These are phyloP conservation scores for Gopherus flavomarginatus DNA, from an alignment of 2,113 vertebrate genomes.

Conservation along the genomic window DNA sequence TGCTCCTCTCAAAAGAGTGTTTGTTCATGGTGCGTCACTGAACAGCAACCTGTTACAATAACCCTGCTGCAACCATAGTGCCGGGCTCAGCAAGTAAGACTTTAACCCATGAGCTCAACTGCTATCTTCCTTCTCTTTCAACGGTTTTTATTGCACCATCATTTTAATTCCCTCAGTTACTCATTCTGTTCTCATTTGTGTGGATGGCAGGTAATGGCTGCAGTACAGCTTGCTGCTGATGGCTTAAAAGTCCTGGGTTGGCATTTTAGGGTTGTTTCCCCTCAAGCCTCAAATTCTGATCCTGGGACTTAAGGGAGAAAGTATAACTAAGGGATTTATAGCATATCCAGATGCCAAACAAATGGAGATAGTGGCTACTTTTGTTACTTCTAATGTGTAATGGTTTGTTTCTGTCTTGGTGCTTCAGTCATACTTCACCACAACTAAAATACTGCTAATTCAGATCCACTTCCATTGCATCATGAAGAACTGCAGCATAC, in stretches of 20 bases:
- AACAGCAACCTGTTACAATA: slow-evolving; percentile 12
- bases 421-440: neutral
- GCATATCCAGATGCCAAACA: slow-evolving; percentile 5
- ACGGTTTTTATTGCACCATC: slow-evolving; percentile 63
- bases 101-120: slow-evolving; percentile 48
- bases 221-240: slow-evolving; percentile 10
- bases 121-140: slow-evolving; percentile 39
- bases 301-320: slow-evolving; percentile 1
- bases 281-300: neutral
- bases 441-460: neutral
- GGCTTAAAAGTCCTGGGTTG: neutral
- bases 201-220: slow-evolving; percentile 4
- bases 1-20: neutral
- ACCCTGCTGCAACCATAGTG: slow-evolving; percentile 18
- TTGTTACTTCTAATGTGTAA: neutral
- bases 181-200: neutral
- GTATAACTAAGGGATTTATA: slow-evolving; percentile 1
- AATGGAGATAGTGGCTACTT: neutral
- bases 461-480: neutral
- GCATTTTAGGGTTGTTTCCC: neutral
- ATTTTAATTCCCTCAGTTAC: neutral
- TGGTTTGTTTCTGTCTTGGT: fast-evolving
- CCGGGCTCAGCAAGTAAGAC: slow-evolving; percentile 42
- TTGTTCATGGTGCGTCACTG: neutral
- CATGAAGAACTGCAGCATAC: neutral